phyloP scores from a whole-genome alignment of 2,113 vertebrate species.

The Ochotona princeps region DNA sequence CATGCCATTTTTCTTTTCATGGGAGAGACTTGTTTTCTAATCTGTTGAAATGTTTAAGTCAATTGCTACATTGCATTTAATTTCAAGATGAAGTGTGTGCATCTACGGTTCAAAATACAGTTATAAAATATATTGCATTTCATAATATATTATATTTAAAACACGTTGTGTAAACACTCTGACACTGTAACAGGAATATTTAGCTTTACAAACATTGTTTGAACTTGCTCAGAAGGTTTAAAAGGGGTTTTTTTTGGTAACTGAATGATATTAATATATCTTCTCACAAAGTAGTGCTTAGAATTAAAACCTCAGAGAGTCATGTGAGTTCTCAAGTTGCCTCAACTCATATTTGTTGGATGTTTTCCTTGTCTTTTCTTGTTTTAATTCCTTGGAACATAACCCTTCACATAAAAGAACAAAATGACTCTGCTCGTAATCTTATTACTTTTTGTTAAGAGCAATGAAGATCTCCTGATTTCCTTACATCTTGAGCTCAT shows the following conservation, averaged over 20 bases:
- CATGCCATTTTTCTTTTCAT: neutral
- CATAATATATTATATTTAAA: neutral
- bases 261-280: constrained; percentile 52
- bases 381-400: constrained; percentile 40
- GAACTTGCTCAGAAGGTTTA: constrained; percentile 55
- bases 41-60: neutral
- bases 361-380: constrained; percentile 49
- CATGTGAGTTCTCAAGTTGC: constrained; percentile 70
- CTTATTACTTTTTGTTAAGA: constrained; percentile 66
- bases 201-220: neutral
- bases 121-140: neutral
- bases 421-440: constrained; percentile 47
- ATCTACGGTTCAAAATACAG: neutral
- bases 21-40: neutral
- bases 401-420: constrained; percentile 68
- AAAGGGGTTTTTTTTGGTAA: constrained; percentile 67
- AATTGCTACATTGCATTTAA: neutral
- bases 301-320: constrained; percentile 57
- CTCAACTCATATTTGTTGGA: neutral
- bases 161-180: neutral
- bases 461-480: constrained; percentile 62
- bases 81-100: neutral
- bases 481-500: constrained; percentile 58
- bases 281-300: constrained; percentile 46
- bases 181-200: constrained; percentile 37